Base-by-base conservation (phyloP, 2,888 invertebrate species). In the Oxystoma pomonae region DNA sequence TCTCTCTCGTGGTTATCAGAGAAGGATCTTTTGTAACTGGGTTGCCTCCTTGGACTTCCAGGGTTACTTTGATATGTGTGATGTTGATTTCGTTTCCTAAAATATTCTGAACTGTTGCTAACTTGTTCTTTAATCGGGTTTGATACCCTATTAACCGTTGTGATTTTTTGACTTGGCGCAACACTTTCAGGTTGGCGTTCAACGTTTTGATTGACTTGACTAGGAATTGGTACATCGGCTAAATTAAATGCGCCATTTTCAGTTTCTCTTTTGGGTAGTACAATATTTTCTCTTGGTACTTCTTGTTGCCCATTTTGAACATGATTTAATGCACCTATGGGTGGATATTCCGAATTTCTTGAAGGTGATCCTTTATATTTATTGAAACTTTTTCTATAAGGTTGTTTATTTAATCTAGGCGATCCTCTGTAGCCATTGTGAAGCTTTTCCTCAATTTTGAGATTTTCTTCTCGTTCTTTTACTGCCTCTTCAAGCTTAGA, bases 401-500 rank as follows among this genome's bases (percentile, higher is more conserved):
- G 61, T 49, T 64, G 21, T 63, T 58, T 67, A 61, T 61, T 65
- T 67, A 53, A 67, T 67, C 59, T 68, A 57, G 63, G 65, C 59
- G 17, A 19, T 52, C 52, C 57, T 63, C 63, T 67, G 55, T 35
- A 35, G 3, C 35, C 35, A 19, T 53, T 53, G n/a, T 16, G 16
- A 16, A 19, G 19, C n/a, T 59, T 64, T 18, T 50, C 22, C 59
- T 68, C 60, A 51, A 70, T 35, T 55, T 58, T 55, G 60, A 63
- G 60, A 62, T 70, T 51, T 62, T 68, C 65, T 61, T 72, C 70
- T 58, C 78, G 77, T 66, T 78, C 77, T 68, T 77, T 76, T 5
- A 77, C 79, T 0, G 79, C 79, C 20, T 77, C 76, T 66, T 80
- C 80, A n/a, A 81, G 68, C 65, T 81, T 81, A n/a, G 76, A 78